Conservation (phyloP, 2,888 invertebrate genomes). For the Apodemia mormo region DNA sequence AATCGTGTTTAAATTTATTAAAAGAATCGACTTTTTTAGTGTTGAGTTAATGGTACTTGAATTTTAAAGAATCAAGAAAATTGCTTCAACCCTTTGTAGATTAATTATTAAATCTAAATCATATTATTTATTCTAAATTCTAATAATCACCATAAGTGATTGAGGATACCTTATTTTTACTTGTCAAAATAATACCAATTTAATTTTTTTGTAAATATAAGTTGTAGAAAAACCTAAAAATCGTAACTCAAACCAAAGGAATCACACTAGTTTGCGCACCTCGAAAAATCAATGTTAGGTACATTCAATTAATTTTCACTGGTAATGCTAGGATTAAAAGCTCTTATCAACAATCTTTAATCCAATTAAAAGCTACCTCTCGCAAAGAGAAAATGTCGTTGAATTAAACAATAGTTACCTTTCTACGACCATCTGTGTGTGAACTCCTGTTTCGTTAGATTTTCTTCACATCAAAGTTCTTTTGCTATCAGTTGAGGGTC, state of each 20-base stretch:
- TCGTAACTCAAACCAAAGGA: neutral
- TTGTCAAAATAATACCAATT: too few species aligned
- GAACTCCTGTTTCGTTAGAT: constrained; percentile 40
- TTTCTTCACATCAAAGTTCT: constrained; percentile 26
- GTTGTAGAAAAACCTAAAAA: neutral
- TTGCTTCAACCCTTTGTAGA: too few species aligned
- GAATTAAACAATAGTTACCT: constrained; percentile 72
- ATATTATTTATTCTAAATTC: too few species aligned
- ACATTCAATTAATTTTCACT: constrained; percentile 67
- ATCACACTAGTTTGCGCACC: neutral
- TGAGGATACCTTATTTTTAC: too few species aligned
- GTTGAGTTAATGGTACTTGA: too few species aligned
- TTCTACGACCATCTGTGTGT: constrained; percentile 44
- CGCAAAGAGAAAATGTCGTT: constrained; percentile 58
- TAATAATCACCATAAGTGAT: too few species aligned
- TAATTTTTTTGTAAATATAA: too few species aligned
- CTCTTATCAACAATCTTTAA: constrained; percentile 74
- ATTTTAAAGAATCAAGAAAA: too few species aligned
- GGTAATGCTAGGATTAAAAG: constrained; percentile 61
- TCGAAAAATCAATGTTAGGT: constrained; percentile 58
- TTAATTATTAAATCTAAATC: too few species aligned
- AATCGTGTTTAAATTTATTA: too few species aligned
- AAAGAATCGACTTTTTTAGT: too few species aligned
- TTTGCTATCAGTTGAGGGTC: constrained; percentile 43
- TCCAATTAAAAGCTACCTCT: constrained; percentile 72